These are phyloP conservation scores for Sorex maritimensis DNA, from an alignment of 2,797 vertebrate genomes.

Conservation along the genomic window DNA sequence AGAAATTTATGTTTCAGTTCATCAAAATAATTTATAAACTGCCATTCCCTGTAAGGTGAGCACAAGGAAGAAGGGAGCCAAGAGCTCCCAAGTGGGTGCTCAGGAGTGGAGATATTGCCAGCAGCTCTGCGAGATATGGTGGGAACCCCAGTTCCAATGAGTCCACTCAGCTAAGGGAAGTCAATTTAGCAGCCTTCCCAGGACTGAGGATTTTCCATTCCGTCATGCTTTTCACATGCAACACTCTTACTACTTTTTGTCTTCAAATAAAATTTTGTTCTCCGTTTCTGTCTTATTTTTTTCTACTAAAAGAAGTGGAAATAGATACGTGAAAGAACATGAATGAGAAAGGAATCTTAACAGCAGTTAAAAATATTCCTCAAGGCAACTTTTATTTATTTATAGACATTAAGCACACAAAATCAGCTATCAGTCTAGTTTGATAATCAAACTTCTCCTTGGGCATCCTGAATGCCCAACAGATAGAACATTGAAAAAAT, in stretches of 20 bases:
- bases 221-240: not conserved
- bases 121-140: not conserved
- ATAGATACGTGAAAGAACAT: not conserved
- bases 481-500: not conserved
- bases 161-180: not conserved
- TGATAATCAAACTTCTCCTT: conserved; percentile 39
- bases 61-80: not conserved
- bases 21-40: not conserved
- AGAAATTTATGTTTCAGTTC: not conserved
- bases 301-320: not conserved
- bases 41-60: not conserved
- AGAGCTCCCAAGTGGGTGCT: not conserved
- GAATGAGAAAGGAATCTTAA: conserved; percentile 40
- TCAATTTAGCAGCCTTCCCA: not conserved
- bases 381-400: not conserved
- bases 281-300: conserved; percentile 21
- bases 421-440: not conserved
- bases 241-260: conserved; percentile 47
- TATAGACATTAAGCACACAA: conserved; percentile 24
- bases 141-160: not conserved
- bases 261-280: not conserved
- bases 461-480: not conserved
- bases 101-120: not conserved
- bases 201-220: not conserved
- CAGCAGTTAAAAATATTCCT: not conserved